phyloP scores from a whole-genome alignment of 2,113 vertebrate species.

The Myotis lucifugus region DNA sequence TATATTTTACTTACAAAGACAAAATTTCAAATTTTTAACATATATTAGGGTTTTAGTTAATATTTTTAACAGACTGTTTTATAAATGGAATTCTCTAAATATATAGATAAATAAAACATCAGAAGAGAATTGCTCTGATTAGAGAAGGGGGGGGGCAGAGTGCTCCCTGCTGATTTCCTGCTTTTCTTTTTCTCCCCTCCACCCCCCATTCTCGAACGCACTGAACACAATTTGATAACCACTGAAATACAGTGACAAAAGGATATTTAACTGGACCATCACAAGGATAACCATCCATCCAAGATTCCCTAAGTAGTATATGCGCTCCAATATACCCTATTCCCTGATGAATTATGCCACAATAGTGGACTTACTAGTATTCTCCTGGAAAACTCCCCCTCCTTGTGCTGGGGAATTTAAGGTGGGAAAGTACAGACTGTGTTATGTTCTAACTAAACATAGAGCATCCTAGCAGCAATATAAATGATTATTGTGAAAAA shows the following conservation, averaged over 20 bases:
- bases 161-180: not conserved
- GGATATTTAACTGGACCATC: not conserved
- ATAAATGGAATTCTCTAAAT: not conserved
- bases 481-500: not conserved
- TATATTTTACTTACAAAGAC: constrained; percentile 32
- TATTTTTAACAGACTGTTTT: not conserved
- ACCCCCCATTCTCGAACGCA: not conserved
- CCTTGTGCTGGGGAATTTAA: not conserved
- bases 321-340: not conserved
- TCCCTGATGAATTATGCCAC: not conserved
- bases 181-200: not conserved
- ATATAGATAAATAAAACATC: not conserved
- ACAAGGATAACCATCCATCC: not conserved
- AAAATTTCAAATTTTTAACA: not conserved
- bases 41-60: not conserved
- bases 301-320: not conserved
- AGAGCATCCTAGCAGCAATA: not conserved
- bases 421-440: not conserved
- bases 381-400: not conserved
- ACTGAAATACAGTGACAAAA: not conserved
- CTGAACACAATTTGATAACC: not conserved
- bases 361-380: not conserved
- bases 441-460: not conserved
- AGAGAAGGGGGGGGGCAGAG: not conserved
- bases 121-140: not conserved